Conservation (phyloP, 2,888 invertebrate species). For the Metalampra italica region DNA sequence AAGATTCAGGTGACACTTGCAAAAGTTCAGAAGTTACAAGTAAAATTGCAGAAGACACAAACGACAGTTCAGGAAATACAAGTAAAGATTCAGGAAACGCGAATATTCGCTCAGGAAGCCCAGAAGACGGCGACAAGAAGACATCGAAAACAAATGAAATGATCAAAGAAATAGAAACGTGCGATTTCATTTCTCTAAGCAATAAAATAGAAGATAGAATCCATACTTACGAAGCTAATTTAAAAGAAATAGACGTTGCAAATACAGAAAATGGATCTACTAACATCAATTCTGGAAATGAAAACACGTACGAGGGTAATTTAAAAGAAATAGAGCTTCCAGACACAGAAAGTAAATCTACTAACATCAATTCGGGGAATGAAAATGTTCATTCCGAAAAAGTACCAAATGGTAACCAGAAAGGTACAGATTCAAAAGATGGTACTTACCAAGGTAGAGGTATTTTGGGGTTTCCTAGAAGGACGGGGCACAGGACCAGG, state of each 20-base stretch:
- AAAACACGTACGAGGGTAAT: conserved; percentile 34
- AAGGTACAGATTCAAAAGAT: not conserved
- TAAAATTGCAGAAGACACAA: conserved; percentile 1
- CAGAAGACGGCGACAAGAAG: no score
- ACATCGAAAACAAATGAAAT: conserved; percentile 22
- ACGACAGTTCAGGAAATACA: conserved; percentile 5
- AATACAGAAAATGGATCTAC: conserved; percentile 1
- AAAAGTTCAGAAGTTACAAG: conserved; percentile 2
- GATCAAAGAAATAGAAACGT: conserved; percentile 64
- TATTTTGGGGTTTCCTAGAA: conserved; percentile 15
- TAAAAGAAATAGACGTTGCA: conserved; percentile 41
- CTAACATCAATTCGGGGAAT: not conserved
- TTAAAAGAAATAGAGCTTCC: conserved; percentile 43
- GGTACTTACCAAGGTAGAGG: not conserved
- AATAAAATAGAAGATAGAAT: conserved; percentile 69
- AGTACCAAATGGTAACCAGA: no score
- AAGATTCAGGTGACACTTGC: conserved; percentile 6
- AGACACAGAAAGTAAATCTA: not conserved
- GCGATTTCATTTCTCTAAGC: conserved; percentile 70
- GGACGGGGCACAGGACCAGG: conserved; percentile 34
- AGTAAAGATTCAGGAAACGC: conserved; percentile 7
- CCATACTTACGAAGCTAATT: conserved; percentile 45
- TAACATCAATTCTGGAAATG: not conserved
- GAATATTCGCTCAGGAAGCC: no score
- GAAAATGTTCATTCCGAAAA: not conserved